These are phyloP conservation scores for Rhamnusium bicolor DNA, from an alignment of 2,888 invertebrate species.

Conservation along the genomic window DNA sequence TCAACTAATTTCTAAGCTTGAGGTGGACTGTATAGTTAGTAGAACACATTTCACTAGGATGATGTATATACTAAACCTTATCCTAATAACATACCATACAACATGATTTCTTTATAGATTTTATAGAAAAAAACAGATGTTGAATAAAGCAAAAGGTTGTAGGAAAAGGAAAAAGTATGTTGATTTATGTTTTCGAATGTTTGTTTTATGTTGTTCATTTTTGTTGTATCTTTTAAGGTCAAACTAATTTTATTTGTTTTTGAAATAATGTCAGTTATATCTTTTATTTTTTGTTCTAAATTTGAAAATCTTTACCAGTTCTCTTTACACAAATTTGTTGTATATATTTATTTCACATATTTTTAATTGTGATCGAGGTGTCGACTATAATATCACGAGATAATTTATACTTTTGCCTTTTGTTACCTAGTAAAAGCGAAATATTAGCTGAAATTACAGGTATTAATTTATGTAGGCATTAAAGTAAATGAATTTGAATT, in stretches of 20 bases:
- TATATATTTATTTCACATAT: too few relatives aligned
- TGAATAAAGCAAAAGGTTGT: conserved; percentile 23
- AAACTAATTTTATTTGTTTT: conserved; percentile 7
- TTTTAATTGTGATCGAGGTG: too few relatives aligned
- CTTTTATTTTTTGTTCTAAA: neutral
- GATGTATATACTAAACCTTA: neutral
- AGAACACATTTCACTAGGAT: neutral
- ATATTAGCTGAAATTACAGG: too few relatives aligned
- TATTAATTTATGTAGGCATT: too few relatives aligned
- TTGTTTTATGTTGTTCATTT: conserved; percentile 21
- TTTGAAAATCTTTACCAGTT: neutral
- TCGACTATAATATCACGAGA: too few relatives aligned
- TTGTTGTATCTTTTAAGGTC: conserved; percentile 4
- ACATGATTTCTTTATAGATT: conserved; percentile 22
- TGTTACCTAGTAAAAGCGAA: too few relatives aligned
- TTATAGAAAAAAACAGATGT: conserved; percentile 26
- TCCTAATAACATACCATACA: neutral
- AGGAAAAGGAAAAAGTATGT: conserved; percentile 27
- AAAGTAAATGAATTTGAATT: too few relatives aligned
- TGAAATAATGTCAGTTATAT: neutral
- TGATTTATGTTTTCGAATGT: conserved; percentile 2
- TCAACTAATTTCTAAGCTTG: neutral
- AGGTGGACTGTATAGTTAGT: neutral
- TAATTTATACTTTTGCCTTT: too few relatives aligned
- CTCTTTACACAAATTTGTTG: too few relatives aligned